Conservation (phyloP, 2,113 vertebrate species). For the Onychorhynchus coronatus region DNA sequence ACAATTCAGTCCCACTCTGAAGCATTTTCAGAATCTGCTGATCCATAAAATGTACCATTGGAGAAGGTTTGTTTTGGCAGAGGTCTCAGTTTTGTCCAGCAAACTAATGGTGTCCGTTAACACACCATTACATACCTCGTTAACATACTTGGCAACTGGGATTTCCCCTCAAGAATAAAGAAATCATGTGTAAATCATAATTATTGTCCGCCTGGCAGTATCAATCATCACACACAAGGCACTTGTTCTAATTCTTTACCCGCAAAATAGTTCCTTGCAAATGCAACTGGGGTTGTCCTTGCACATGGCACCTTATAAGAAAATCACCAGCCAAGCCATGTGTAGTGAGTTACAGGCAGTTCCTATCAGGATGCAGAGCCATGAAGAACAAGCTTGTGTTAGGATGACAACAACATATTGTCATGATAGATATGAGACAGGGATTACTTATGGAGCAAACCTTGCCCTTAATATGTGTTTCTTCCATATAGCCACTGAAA, state of each 20-base stretch:
- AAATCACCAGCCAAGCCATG: not conserved
- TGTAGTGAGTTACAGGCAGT: not conserved
- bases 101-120: conserved; percentile 74
- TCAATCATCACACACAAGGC: conserved; percentile 56
- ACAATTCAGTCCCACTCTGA: conserved; percentile 31
- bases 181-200: conserved; percentile 65
- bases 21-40: conserved; percentile 63
- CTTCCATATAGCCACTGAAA: not conserved
- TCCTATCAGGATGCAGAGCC: not conserved
- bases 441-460: not conserved
- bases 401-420: not conserved
- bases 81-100: conserved; percentile 73
- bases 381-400: not conserved
- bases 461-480: not conserved
- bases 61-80: conserved; percentile 78
- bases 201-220: conserved; percentile 55
- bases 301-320: not conserved
- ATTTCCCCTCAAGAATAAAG: conserved; percentile 70
- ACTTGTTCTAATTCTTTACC: conserved; percentile 16
- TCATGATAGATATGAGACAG: not conserved
- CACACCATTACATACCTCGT: conserved; percentile 77
- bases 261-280: not conserved
- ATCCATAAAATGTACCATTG: conserved; percentile 68
- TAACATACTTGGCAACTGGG: conserved; percentile 80
- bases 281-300: not conserved